Conservation (phyloP, 2,888 invertebrate genomes). For the Scaptomyza caliginosa region DNA sequence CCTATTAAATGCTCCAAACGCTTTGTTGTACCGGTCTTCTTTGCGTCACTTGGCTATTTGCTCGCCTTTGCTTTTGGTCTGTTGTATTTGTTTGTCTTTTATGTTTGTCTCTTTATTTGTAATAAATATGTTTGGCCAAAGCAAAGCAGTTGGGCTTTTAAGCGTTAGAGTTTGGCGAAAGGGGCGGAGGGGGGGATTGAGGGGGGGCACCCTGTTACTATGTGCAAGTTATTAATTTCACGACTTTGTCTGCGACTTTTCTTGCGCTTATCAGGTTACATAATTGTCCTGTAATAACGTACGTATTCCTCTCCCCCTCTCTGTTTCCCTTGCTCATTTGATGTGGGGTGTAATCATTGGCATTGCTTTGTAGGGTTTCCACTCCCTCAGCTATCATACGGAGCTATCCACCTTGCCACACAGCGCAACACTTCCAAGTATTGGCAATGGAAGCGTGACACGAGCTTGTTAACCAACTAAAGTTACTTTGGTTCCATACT, state of each 20-base stretch:
- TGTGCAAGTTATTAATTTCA: conserved; percentile 69
- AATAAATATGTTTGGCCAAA: conserved; percentile 68
- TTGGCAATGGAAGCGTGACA: conserved; percentile 28
- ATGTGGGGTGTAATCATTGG: conserved; percentile 71
- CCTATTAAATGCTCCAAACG: conserved; percentile 73
- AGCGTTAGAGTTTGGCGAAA: neutral
- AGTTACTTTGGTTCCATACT: too few relatives aligned
- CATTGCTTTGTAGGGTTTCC: conserved; percentile 71
- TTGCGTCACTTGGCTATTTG: conserved; percentile 39
- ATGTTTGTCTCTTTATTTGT: conserved; percentile 77
- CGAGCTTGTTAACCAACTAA: too few relatives aligned
- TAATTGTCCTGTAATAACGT: conserved; percentile 70
- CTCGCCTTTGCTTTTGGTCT: conserved; percentile 51
- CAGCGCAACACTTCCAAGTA: conserved; percentile 37
- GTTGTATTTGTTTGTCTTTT: conserved; percentile 73
- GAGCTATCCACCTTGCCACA: conserved; percentile 11
- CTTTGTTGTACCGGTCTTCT: conserved; percentile 70
- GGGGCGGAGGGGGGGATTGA: neutral
- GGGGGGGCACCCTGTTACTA: neutral
- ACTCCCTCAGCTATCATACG: conserved; percentile 30
- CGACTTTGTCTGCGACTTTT: conserved; percentile 63
- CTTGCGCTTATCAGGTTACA: conserved; percentile 71
- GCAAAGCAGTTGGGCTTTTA: neutral
- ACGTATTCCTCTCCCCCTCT: conserved; percentile 2
- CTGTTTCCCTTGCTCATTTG: conserved; percentile 21